These are phyloP conservation scores for Cyclargus thomasi DNA, from an alignment of 1,140 invertebrate genomes.

Conservation along the genomic window DNA sequence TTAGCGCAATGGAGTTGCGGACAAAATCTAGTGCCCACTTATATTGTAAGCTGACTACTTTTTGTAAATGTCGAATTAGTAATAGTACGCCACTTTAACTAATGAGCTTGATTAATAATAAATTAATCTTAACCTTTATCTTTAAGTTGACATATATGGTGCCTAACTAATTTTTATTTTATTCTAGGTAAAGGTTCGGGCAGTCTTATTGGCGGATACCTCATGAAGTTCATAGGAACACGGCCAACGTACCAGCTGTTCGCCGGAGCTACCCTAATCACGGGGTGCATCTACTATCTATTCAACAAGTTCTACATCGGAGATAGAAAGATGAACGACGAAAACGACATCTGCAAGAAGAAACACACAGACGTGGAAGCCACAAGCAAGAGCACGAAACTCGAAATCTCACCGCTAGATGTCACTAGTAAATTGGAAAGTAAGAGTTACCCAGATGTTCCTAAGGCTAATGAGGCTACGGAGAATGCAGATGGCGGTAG, in stretches of 20 bases:
- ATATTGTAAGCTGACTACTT: no score
- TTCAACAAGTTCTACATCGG: constrained; percentile 81
- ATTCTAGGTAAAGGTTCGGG: constrained; percentile 84
- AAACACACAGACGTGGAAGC: constrained; percentile 54
- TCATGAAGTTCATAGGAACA: constrained; percentile 85
- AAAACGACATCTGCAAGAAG: constrained; percentile 75
- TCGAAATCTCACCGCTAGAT: constrained; percentile 48
- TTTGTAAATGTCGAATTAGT: no score
- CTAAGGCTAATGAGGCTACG: constrained; percentile 28
- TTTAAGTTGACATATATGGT: no score
- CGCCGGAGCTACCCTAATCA: constrained; percentile 77
- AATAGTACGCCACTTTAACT: no score
- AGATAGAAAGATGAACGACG: constrained; percentile 69
- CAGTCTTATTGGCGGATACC: constrained; percentile 84
- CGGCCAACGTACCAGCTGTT: constrained; percentile 85
- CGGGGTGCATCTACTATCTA: constrained; percentile 81
- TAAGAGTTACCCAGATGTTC: constrained; percentile 26
- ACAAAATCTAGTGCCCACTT: no score
- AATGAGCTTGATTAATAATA: no score
- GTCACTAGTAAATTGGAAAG: constrained; percentile 41
- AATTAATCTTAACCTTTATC: no score
- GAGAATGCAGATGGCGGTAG: constrained; percentile 62
- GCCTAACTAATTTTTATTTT: constrained; percentile 7
- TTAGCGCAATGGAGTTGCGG: no score
- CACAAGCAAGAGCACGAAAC: constrained; percentile 53